Conservation (phyloP, 1,140 invertebrate genomes). For the Laupala kohalensis region DNA sequence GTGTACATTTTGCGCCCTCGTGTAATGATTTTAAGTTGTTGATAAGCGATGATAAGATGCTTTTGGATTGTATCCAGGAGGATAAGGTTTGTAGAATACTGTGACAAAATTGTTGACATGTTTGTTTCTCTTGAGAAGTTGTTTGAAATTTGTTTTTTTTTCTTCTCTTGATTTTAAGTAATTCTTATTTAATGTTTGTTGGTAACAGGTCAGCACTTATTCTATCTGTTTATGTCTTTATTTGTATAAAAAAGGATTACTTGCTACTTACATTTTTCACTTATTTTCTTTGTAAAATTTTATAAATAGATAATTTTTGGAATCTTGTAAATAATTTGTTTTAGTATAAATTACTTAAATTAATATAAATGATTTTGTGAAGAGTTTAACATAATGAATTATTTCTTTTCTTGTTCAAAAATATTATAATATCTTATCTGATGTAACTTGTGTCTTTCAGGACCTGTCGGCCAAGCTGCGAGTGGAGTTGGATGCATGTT, state of each 20-base stretch:
- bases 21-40: not conserved
- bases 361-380: too few species aligned
- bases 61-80: not conserved
- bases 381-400: too few species aligned
- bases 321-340: not conserved
- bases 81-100: not conserved
- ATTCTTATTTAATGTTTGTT: not conserved
- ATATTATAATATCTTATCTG: too few species aligned
- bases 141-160: not conserved
- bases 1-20: not conserved
- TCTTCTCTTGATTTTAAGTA: not conserved
- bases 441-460: not conserved
- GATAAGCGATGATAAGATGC: not conserved
- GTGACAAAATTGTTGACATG: too few species aligned
- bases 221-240: not conserved
- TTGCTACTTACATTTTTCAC: too few species aligned
- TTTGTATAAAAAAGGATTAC: not conserved
- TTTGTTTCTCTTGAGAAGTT: too few species aligned
- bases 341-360: too few species aligned
- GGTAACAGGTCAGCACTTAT: too few species aligned
- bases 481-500: conserved; percentile 44
- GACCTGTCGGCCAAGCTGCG: conserved; percentile 44
- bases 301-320: not conserved
- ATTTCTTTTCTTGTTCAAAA: too few species aligned
- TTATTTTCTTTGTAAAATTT: not conserved